Percentiles rank a stretch among this genome's conserved stretches.
Evolutionary conservation across 2,888 invertebrate genomes (phyloP).

Genomic region (Hemicrepidius hirtus): DNA sequence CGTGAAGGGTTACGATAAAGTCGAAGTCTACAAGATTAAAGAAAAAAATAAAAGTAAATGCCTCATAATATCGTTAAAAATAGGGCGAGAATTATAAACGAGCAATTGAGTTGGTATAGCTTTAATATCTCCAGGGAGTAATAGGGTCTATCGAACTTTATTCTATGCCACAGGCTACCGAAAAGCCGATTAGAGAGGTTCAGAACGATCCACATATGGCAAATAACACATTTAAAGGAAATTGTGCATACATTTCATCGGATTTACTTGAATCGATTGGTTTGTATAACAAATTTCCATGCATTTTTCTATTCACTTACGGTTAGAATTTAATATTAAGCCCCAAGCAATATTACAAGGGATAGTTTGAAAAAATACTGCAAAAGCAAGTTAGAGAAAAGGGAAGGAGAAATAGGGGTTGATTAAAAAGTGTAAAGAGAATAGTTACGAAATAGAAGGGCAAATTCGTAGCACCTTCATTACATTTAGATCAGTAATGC

Average conservation of each 20-base stretch:
- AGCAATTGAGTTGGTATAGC: slow-evolving; percentile 21
- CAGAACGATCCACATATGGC: slow-evolving; percentile 18
- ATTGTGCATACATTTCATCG: slow-evolving; percentile 14
- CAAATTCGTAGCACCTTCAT: too few species aligned
- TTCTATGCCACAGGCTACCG: slow-evolving; percentile 19
- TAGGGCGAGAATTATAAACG: slow-evolving; percentile 20
- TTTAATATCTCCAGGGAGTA: slow-evolving; percentile 26
- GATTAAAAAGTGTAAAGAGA: too few species aligned
- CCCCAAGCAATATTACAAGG: too few species aligned
- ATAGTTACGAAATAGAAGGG: too few species aligned
- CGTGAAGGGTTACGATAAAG: not conserved
- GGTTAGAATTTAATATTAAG: too few species aligned
- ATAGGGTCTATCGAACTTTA: slow-evolving; percentile 24
- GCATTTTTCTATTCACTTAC: too few species aligned
- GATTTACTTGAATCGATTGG: slow-evolving; percentile 1
- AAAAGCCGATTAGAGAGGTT: slow-evolving; percentile 23
- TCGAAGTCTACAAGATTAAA: slow-evolving; percentile 2
- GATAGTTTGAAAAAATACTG: too few species aligned
- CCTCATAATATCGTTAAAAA: slow-evolving; percentile 21
- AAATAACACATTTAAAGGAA: slow-evolving; percentile 26
- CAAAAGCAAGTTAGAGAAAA: too few species aligned
- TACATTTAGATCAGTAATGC: too few species aligned
- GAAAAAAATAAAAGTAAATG: slow-evolving; percentile 17
- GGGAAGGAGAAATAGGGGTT: too few species aligned
- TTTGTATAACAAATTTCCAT: too few species aligned